Conservation (phyloP, 2,888 invertebrate genomes). For the Leucophenga maculata region DNA sequence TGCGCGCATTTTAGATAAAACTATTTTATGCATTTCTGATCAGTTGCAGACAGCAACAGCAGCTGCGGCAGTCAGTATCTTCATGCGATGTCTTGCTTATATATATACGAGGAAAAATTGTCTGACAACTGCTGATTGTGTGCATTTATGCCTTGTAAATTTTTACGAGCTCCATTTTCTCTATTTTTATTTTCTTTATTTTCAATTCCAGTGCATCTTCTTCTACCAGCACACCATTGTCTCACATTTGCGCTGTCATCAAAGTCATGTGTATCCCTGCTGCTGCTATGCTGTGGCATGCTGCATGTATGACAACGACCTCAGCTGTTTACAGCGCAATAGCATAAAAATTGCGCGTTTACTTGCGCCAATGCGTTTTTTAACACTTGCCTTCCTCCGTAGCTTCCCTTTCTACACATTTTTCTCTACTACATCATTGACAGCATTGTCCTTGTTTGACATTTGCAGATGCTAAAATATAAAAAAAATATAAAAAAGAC, state of each 20-base stretch:
- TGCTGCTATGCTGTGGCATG: constrained; percentile 21
- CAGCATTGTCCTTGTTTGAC: constrained; percentile 12
- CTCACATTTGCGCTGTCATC: constrained; percentile 1
- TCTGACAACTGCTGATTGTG: constrained; percentile 31
- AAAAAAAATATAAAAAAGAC: background rate
- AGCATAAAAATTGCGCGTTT: constrained; percentile 14
- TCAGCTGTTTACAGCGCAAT: constrained; percentile 25
- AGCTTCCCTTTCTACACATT: background rate
- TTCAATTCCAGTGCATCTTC: background rate
- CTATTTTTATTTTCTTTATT: constrained; percentile 8
- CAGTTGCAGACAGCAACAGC: background rate
- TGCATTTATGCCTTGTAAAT: constrained; percentile 30
- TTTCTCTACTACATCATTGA: background rate
- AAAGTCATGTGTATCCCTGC: background rate
- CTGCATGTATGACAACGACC: constrained; percentile 27
- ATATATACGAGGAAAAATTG: constrained; percentile 6
- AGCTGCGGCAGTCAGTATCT: background rate
- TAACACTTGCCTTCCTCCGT: background rate
- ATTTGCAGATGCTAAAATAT: background rate
- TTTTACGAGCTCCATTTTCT: constrained; percentile 21
- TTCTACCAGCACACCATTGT: background rate
- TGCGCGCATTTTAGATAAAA: constrained; percentile 7
- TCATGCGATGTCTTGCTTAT: too few relatives aligned
- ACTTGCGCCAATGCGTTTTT: constrained; percentile 19
- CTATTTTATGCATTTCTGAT: constrained; percentile 25